Evolutionary conservation across 2,113 vertebrate genomes (phyloP), one percentile per base, ranked within the genome.

Genomic region (Pardalotus punctatus): DNA sequence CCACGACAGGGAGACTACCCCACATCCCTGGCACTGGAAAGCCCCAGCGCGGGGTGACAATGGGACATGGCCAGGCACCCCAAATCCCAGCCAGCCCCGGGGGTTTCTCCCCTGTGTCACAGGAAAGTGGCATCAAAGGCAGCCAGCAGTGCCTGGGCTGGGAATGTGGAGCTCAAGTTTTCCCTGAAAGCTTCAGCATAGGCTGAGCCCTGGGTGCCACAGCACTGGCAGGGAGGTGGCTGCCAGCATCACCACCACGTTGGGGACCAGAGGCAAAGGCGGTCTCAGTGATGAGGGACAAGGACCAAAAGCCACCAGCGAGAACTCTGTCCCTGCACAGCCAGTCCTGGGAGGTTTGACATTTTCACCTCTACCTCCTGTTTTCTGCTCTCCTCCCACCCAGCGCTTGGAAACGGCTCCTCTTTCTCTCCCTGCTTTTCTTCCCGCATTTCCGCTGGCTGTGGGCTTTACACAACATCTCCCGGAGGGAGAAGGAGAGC

Each of bases 351-450:
- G 86, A 42, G 56, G 12, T 36, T 78, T 84, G 88, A 88, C 88
- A 88, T 86, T 90, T 95, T 86, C 94, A 95, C 94, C 88, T 71
- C 74, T 62, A 64, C 71, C 81, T 94, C 91, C 96, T 92, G 86
- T 86, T 92, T 83, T 70, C 80, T 88, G 86, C 77, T 84, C 80
- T 88, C 88, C 86, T 91, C 93, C 90, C 91, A 48, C 65, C 62
- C 53, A 7, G 81, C 1, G 12, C 91, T 74, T 92, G 86, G 82
- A 80, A 88, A 57, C 60, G 1, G 95, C 92, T 90, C 67, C 76
- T 69, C 50, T 89, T 69, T 64, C 91, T 81, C 81, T 73, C 74
- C 21, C 66, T 35, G 47, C 36, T 67, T 92, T 65, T 77, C 61
- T 81, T 90, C 88, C 90, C 25, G 1, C 86, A 8, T 74, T 94